Evolutionary conservation across 1,140 invertebrate genomes (phyloP), one percentile per base, ranked within the genome.

Genomic region (Ceratina japonica): DNA sequence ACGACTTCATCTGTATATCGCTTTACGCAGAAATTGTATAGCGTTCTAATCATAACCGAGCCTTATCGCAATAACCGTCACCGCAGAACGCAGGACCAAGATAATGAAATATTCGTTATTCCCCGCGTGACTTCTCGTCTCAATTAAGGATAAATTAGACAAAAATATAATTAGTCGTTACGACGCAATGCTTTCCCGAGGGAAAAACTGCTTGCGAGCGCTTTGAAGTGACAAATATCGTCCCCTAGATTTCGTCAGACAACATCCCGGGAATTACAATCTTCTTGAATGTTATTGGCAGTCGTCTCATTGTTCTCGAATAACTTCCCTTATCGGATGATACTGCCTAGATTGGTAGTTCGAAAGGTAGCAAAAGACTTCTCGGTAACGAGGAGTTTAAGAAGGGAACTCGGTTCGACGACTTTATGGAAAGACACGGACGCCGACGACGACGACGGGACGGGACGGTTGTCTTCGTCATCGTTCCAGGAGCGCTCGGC

Each of bases 341-440:
- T 74, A 64, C 59, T 56, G 69, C 59, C 76, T 75, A 75, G 68
- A 63, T 54, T 54, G 59, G 68, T 56, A 78, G 69, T 66, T 59
- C 13, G 68, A 27, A 58, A 71, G 51, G 66, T 71, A 58, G 65
- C 72, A 49, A 13, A 64, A 79, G 75, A 79, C 79, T 78, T 86
- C 59, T 85, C 83, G 77, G 77, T 90, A 90, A 90, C 83, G 88
- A 89, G 85, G 71, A 87, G 76, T 78, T 85, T 84, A 87, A 86
- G 75, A 84, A 86, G 81, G 79, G 71, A 79, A 80, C 68, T 79
- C 80, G 82, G 75, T 68, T 79, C 59, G 59, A 31, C 54, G 70
- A 74, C 37, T 79, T 69, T 56, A 56, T 69, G 79, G 79, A 74
- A 61, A 81, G 82, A 82, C 75, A 63, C 44, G 61, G 61, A 56